Base-by-base conservation (phyloP, 2,113 vertebrate species). In the Elgaria multicarinata region DNA sequence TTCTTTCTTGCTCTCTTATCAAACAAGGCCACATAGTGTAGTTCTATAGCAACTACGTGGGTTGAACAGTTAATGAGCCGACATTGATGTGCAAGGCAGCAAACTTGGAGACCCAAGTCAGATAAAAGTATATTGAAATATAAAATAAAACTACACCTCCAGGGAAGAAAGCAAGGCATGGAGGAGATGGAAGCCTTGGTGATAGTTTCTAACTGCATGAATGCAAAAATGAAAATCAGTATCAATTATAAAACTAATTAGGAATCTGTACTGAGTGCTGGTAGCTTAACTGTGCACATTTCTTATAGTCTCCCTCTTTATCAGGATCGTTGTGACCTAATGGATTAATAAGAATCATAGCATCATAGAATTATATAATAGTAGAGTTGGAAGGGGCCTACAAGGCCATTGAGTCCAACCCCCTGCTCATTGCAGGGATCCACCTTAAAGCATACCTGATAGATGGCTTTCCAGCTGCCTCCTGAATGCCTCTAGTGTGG, bases 1-100 rank as follows among this genome's bases (percentile, higher is more conserved):
- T 92, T 92, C 76, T 96, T 90, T 87, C 58, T 83, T 90, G 66
- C 66, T 91, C 50, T 86, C 69, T 89, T 92, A 95, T 94, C 66
- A 91, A 94, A 93, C 33, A 16, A 22, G 90, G 74, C 77, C 82
- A 53, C 75, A 89, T 20, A 91, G 87, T 50, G 72, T 22, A 86
- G 72, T 75, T 83, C 78, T 75, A 53, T 62, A 79, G 89, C 74
- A 55, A 39, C 6, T 74, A 84, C 0, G 1, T 93, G 85, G 71
- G 55, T 78, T 91, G 91, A 90, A 92, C 85, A 89, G 69, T 31
- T 90, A 93, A 93, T 89, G 46, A 90, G 36, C 46, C 90, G 10
- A 87, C 0, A 2, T 87, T 87, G 91, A 36, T 85, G 83, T 88
- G 62, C 72, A 67, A 87, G 84, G 74, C 89, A 39, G 2, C 22